Conservation (phyloP, 2,797 vertebrate species). For the Cyclura pinguis region DNA sequence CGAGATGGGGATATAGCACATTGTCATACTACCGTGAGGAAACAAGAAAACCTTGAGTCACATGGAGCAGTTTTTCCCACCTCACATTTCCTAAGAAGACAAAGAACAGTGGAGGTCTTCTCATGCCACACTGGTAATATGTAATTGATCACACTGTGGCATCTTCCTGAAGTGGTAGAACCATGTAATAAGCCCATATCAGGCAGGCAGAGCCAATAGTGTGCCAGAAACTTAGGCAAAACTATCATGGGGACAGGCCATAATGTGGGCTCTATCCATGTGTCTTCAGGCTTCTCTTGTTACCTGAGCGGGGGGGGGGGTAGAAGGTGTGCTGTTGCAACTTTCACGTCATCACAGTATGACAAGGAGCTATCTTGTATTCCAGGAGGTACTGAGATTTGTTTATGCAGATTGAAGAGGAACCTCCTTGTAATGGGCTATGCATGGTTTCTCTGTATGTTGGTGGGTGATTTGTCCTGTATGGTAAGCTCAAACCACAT, state of each 20-base stretch:
- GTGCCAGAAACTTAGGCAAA: neutral
- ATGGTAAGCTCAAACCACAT: neutral
- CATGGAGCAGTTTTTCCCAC: neutral
- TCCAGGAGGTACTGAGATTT: no score
- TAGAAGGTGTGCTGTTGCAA: neutral
- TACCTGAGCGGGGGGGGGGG: neutral
- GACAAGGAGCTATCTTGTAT: neutral
- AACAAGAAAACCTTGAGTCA: neutral
- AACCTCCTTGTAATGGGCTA: neutral
- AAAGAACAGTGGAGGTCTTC: neutral
- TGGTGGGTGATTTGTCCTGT: neutral
- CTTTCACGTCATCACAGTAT: neutral
- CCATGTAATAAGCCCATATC: neutral
- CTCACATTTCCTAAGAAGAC: neutral
- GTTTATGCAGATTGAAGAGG: neutral
- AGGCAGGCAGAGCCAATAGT: neutral
- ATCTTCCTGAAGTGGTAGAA: neutral
- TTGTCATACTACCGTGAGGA: neutral
- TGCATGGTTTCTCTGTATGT: neutral
- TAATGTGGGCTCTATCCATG: neutral
- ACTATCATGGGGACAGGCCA: neutral
- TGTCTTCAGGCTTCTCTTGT: neutral
- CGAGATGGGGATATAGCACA: neutral
- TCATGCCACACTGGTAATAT: neutral
- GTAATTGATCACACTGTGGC: neutral